A percentile compares a stretch with the other conserved stretches of the same genome.
phyloP scores from a whole-genome alignment of 2,888 invertebrate genomes.

The Dusona sp. region DNA sequence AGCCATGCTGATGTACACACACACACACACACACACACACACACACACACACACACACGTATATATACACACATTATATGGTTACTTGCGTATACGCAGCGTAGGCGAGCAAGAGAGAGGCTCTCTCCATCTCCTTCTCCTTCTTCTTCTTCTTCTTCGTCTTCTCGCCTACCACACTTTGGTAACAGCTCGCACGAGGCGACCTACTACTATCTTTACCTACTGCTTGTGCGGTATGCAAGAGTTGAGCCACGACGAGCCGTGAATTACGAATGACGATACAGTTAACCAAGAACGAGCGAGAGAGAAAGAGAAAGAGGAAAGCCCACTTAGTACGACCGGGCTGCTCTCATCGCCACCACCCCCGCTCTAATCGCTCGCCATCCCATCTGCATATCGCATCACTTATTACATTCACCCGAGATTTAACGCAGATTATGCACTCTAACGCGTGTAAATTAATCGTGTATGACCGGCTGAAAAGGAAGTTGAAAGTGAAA shows the following conservation, averaged over 20 bases:
- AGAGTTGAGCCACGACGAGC: conserved; percentile 73
- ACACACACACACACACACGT: conserved; percentile 19
- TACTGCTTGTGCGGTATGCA: conserved; percentile 58
- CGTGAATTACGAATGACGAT: conserved; percentile 80
- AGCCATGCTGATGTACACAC: conserved; percentile 38
- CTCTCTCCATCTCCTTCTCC: conserved; percentile 27
- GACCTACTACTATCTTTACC: conserved; percentile 68
- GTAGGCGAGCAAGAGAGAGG: conserved; percentile 19
- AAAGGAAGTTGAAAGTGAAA: conserved; percentile 25
- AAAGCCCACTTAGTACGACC: conserved; percentile 63
- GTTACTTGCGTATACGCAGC: conserved; percentile 54
- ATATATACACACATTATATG: conserved; percentile 17
- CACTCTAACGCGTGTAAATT: conserved; percentile 47
- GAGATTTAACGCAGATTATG: conserved; percentile 63
- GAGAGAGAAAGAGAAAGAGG: conserved; percentile 41
- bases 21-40: conserved; percentile 21
- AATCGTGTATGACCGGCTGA: conserved; percentile 21
- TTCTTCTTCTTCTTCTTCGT: conserved; percentile 47
- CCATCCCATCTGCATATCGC: conserved; percentile 66
- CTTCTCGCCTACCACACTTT: conserved; percentile 47
- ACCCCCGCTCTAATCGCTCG: conserved; percentile 62
- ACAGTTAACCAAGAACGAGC: conserved; percentile 69
- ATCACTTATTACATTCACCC: conserved; percentile 61
- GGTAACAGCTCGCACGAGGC: conserved; percentile 67
- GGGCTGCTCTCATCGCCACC: conserved; percentile 61